phyloP scores from a whole-genome alignment of 2,113 vertebrate species.

The Oryzias javanicus region DNA sequence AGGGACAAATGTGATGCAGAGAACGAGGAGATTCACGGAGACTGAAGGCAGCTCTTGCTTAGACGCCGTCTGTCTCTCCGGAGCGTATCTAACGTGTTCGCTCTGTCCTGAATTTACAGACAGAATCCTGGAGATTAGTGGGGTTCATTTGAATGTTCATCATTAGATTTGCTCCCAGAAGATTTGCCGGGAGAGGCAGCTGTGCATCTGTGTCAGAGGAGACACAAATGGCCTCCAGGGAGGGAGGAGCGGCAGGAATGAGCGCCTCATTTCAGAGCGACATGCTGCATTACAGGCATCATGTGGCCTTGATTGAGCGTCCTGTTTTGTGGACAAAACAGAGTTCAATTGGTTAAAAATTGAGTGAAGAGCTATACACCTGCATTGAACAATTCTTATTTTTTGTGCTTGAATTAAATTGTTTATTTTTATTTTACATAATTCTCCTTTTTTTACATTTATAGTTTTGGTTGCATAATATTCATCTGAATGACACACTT shows the following conservation, averaged over 20 bases:
- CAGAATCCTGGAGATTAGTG: constrained; percentile 46
- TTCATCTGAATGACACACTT: no score
- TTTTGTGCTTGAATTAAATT: no score
- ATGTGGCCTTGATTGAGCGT: constrained; percentile 2
- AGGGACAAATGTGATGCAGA: background rate
- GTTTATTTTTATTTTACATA: no score
- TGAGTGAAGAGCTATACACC: background rate
- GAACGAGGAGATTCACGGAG: no score
- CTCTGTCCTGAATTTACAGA: constrained; percentile 44
- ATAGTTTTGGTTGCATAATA: no score
- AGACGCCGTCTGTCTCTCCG: constrained; percentile 35
- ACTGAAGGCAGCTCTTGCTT: constrained; percentile 20
- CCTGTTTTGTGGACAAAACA: background rate
- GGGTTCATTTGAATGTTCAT: constrained; percentile 33
- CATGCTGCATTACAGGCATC: constrained; percentile 18
- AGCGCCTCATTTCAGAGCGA: constrained; percentile 32
- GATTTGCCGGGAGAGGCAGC: constrained; percentile 36
- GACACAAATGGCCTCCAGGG: constrained; percentile 24
- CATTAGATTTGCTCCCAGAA: constrained; percentile 4
- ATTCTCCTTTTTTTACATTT: no score
- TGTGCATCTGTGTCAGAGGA: constrained; percentile 40
- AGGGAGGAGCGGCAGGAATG: constrained; percentile 8
- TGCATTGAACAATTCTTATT: no score
- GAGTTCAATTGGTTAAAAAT: background rate
- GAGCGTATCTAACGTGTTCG: constrained; percentile 47